These are phyloP conservation scores for Pangasianodon hypophthalmus DNA, from an alignment of 2,113 vertebrate genomes.

Conservation along the genomic window DNA sequence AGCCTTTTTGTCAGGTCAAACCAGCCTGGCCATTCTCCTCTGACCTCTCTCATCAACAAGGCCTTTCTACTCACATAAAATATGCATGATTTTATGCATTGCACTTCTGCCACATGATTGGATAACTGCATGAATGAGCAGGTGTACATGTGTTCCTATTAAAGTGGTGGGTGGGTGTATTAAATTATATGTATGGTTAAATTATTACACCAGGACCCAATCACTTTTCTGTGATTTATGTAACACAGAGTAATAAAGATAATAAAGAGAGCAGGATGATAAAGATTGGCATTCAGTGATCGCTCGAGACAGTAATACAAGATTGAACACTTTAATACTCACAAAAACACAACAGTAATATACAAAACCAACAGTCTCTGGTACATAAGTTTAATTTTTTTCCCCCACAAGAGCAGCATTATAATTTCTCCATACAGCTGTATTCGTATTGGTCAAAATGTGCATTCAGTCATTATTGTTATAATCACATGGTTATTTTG, in stretches of 20 bases:
- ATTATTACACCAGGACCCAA: neutral
- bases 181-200: neutral
- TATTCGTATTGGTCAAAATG: conserved; percentile 49
- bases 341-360: conserved; percentile 59
- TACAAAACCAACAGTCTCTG: conserved; percentile 60
- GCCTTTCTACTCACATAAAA: neutral
- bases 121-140: neutral
- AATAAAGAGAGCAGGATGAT: neutral
- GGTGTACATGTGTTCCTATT: neutral
- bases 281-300: neutral
- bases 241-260: neutral
- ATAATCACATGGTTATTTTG: conserved; percentile 37
- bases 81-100: neutral
- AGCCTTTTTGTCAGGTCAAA: too few relatives aligned
- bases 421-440: conserved; percentile 50
- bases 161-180: neutral
- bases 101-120: neutral
- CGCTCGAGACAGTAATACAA: conserved; percentile 34
- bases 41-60: too few relatives aligned
- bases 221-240: neutral
- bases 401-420: conserved; percentile 49
- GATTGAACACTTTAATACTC: conserved; percentile 58
- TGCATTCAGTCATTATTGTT: conserved; percentile 52
- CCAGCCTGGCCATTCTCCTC: neutral
- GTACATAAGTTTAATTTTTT: conserved; percentile 44